Evolutionary conservation across 1,140 invertebrate species (phyloP), one percentile per base, ranked within the genome.

Genomic region (Tribolium madens): DNA sequence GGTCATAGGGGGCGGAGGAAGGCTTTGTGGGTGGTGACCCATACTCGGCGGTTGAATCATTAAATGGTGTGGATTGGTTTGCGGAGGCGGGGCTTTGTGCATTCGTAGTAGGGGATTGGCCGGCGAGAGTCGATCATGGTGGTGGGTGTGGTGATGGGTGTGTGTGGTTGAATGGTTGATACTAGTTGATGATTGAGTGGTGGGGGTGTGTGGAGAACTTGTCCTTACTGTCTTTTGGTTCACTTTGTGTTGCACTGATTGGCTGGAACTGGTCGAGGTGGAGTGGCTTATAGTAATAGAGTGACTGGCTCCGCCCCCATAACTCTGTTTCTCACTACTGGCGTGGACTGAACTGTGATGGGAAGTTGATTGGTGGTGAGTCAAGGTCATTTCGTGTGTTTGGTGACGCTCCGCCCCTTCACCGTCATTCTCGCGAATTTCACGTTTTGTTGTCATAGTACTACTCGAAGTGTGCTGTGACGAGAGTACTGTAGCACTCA

Each of bases 401-500:
- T 89, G 88, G 81, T 90, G 89, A 72, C 89, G 84, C 79, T 90
- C 89, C 9, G 70, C 86, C 83, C 84, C 80, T 14, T 79, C 74
- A 12, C 74, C 75, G 42, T 80, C 83, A 69, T 82, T 81, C 46
- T 85, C 84, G 31, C 89, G 87, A 75, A 89, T 89, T 83, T 91
- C 90, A 81, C 89, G 83, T 48, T 90, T 84, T 9, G 89, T 88
- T 76, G 89, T 85, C 81, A 90, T 83, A 78, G 91, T 86, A 84
- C 86, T 82, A 82, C 87, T 18, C 7, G 91, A 91, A 88, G 91
- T 60, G 89, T 92, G 83, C 90, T 91, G 86, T 90, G 92, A 42
- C 88, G 91, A 90, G 81, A 92, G 89, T 89, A 93, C 90, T 0
- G 91, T 92, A 0, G 91, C 90, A 6, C 89, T 91, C 3, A 82